Evolutionary conservation across 2,888 invertebrate genomes (phyloP).

Genomic region (Meiosimyza platycephala): DNA sequence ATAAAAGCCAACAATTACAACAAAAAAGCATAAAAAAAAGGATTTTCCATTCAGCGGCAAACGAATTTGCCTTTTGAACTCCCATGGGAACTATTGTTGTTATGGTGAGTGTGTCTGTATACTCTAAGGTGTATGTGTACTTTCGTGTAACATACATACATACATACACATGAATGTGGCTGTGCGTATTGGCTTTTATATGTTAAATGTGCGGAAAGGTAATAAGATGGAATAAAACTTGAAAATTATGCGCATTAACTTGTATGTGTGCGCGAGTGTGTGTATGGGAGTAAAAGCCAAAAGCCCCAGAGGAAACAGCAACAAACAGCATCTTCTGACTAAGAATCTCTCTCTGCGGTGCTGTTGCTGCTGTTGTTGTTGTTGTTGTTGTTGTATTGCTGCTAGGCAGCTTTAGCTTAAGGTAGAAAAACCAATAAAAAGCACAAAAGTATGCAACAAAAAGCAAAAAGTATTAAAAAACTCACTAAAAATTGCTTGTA

Average conservation of each 20-base stretch:
- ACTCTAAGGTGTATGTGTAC: slow-evolving; percentile 19
- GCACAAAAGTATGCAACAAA: not conserved
- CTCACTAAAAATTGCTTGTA: slow-evolving; percentile 32
- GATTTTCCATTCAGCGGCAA: slow-evolving; percentile 41
- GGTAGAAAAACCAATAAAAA: slow-evolving; percentile 14
- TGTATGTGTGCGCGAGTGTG: not conserved
- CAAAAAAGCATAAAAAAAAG: slow-evolving; percentile 33
- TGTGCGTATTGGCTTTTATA: slow-evolving; percentile 28
- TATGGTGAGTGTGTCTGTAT: slow-evolving; percentile 46
- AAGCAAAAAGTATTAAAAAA: slow-evolving; percentile 5
- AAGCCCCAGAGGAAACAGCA: not conserved
- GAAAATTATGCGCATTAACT: slow-evolving; percentile 55
- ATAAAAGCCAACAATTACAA: not conserved
- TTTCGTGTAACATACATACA: not conserved
- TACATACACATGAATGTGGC: slow-evolving; percentile 12
- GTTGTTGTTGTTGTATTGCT: not conserved
- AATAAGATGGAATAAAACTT: slow-evolving; percentile 61
- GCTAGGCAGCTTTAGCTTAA: not conserved
- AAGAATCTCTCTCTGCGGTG: too few species aligned
- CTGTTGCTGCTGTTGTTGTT: too few species aligned
- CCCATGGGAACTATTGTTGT: slow-evolving; percentile 63
- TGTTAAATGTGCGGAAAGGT: slow-evolving; percentile 49
- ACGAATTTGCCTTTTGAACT: slow-evolving; percentile 56
- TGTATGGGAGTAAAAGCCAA: not conserved
- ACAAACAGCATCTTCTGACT: too few species aligned